A percentile compares a stretch with the other conserved stretches of the same genome.
These are phyloP conservation scores for Girardinus metallicus DNA, from an alignment of 2,797 vertebrate species.

Conservation along the genomic window DNA sequence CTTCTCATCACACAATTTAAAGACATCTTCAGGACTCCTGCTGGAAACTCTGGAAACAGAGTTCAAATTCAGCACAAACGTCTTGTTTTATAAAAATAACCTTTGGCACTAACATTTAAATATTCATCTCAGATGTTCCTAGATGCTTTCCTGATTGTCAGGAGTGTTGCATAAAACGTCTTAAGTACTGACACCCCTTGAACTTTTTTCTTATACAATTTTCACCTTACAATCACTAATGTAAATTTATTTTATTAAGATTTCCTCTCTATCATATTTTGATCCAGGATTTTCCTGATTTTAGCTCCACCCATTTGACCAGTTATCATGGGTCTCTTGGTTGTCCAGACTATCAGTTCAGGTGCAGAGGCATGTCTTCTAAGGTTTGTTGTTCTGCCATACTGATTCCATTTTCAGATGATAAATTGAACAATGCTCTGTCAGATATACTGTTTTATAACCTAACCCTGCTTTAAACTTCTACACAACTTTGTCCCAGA, in stretches of 20 bases:
- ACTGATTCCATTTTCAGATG: neutral
- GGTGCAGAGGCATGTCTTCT: neutral
- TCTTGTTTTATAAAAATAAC: slow-evolving; percentile 6
- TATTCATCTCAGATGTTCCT: too few species aligned
- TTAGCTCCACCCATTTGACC: neutral
- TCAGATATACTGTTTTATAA: neutral
- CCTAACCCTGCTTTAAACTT: neutral
- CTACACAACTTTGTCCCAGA: neutral
- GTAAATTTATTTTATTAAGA: neutral
- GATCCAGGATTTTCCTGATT: neutral
- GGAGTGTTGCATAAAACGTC: neutral
- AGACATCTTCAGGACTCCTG: neutral
- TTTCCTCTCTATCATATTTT: neutral
- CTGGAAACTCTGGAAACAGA: too few species aligned
- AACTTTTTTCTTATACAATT: neutral
- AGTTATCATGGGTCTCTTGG: neutral
- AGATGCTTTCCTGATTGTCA: neutral
- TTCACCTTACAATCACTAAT: neutral
- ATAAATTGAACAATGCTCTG: neutral
- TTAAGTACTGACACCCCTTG: neutral
- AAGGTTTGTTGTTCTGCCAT: neutral
- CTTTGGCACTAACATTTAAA: slow-evolving; percentile 9
- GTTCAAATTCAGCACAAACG: neutral
- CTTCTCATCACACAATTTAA: neutral
- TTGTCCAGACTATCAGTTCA: neutral